Percentiles rank a stretch among this genome's conserved stretches.
These are phyloP conservation scores for Ophiodon elongatus DNA, from an alignment of 2,113 vertebrate species.

Conservation along the genomic window DNA sequence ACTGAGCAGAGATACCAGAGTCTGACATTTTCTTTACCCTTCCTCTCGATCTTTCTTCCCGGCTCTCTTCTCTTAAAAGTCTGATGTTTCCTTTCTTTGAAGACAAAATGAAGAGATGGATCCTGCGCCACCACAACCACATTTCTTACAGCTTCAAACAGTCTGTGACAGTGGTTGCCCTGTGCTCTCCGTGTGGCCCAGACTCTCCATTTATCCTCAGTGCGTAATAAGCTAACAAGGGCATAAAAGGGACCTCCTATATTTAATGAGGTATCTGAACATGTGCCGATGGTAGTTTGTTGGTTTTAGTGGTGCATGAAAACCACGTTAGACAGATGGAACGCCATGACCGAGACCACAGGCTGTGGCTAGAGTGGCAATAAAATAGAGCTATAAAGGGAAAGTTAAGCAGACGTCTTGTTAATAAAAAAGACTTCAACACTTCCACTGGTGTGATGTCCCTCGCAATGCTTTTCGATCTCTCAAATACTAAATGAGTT, in stretches of 20 bases:
- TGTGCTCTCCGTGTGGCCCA: conserved; percentile 30
- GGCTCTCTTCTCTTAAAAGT: conserved; percentile 28
- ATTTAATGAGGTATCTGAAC: conserved; percentile 69
- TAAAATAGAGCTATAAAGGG: conserved; percentile 64
- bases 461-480: conserved; percentile 36
- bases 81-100: conserved; percentile 42
- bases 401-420: conserved; percentile 57
- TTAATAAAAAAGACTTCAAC: conserved; percentile 68
- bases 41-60: not conserved
- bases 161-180: not conserved
- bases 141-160: conserved; percentile 57
- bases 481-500: conserved; percentile 35
- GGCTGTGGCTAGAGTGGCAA: conserved; percentile 57
- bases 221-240: conserved; percentile 67
- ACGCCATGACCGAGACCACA: conserved; percentile 66
- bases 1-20: not conserved
- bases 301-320: conserved; percentile 72
- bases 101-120: conserved; percentile 4
- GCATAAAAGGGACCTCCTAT: conserved; percentile 68
- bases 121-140: conserved; percentile 9
- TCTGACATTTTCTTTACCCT: conserved; percentile 42
- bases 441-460: conserved; percentile 33
- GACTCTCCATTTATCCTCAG: conserved; percentile 41
- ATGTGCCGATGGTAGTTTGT: conserved; percentile 68
- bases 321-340: conserved; percentile 60